Base-by-base conservation (phyloP, 1,140 invertebrate genomes). In the Pomacea maculata region DNA sequence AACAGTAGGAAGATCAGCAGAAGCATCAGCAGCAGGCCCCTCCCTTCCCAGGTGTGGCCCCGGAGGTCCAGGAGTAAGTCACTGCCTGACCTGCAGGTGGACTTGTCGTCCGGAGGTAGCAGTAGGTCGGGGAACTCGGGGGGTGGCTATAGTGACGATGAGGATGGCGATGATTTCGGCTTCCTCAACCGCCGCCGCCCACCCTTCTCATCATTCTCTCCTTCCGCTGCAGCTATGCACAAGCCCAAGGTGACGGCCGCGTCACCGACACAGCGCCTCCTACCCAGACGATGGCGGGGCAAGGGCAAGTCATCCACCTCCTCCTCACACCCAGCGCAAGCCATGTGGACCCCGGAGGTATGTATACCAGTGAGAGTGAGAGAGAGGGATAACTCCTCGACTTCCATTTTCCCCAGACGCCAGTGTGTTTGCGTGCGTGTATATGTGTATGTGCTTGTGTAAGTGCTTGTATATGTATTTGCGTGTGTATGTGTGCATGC, bases 271-370 rank as follows among this genome's bases (percentile, higher is more conserved):
- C 87, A 94, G 19, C 77, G 77, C 21, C 77, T 96, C 82, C 94
- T 95, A 84, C 95, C 95, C 91, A 95, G 95, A 90, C 95, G 96
- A 87, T 96, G 95, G 94, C 93, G 94, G 83, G 94, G 95, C 55
- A 96, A 96, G 89, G 95, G 95, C 88, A 95, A 95, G 83, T 95
- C 94, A 75, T 93, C 95, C 81, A 92, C 92, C 73, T 89, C 93
- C 63, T 71, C 65, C 19, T 6, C 45, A 45, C 65, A 34, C n/a
- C 87, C 86, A 15, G 88, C 91, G n/a, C 88, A 89, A 63, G 88
- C 86, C 80, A 85, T 92, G 52, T 96, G 96, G 96, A 95, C 95
- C 45, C 95, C 96, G 83, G 95, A 95, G 94, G 96, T 96, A 91
- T 95, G 94, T 92, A 14, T 29, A 29, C 68, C 10, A 57, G 19